Conservation (phyloP, 2,113 vertebrate genomes). For the Panthera leo region DNA sequence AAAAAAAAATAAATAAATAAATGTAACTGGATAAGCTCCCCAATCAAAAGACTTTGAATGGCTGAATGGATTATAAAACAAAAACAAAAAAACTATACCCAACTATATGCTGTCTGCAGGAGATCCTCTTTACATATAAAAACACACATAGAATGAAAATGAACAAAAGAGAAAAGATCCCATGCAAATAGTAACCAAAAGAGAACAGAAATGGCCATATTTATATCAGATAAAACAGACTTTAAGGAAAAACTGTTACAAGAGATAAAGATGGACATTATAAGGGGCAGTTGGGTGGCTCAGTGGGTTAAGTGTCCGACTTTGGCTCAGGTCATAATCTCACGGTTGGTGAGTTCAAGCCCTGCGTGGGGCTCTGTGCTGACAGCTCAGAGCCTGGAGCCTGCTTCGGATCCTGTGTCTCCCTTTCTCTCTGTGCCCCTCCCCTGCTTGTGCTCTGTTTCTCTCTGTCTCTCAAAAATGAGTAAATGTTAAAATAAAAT, state of each 20-base stretch:
- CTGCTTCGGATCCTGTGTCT: too few relatives aligned
- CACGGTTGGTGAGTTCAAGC: too few relatives aligned
- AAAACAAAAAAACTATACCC: not conserved
- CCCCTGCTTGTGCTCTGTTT: too few relatives aligned
- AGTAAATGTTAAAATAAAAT: not conserved
- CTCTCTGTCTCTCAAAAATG: too few relatives aligned
- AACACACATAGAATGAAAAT: not conserved
- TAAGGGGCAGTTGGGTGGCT: not conserved
- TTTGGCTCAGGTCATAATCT: too few relatives aligned
- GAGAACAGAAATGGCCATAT: not conserved
- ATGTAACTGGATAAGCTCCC: not conserved
- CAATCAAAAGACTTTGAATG: not conserved
- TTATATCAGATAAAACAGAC: not conserved
- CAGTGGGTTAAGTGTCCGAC: too few relatives aligned
- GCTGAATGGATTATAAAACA: not conserved
- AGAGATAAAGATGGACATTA: not conserved
- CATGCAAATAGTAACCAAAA: not conserved
- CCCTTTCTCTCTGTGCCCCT: too few relatives aligned
- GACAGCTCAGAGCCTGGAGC: too few relatives aligned
- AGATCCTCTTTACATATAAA: not conserved
- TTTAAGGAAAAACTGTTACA: not conserved
- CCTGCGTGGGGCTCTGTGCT: too few relatives aligned
- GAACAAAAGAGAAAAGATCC: not conserved
- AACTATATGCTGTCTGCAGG: not conserved
- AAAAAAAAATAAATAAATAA: too few relatives aligned